A percentile compares a stretch with the other conserved stretches of the same genome.
Evolutionary conservation across 1,140 invertebrate species (phyloP).

Genomic region (Gryon sp.): DNA sequence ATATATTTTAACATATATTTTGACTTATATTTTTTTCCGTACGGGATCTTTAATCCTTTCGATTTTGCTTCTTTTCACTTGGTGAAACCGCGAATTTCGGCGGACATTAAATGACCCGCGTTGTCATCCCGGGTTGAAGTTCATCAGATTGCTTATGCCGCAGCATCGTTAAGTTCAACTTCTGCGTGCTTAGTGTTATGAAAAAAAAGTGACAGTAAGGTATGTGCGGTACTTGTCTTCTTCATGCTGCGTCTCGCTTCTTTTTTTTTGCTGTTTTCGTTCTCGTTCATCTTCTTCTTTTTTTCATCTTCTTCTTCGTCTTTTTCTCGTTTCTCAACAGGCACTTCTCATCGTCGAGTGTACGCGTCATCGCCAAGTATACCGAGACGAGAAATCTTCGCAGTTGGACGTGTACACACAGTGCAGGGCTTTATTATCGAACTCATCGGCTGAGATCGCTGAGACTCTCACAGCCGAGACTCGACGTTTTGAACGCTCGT

Average conservation of each 20-base stretch:
- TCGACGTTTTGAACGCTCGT: no score
- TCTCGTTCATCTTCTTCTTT: no score
- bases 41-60: no score
- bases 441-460: constrained; percentile 45
- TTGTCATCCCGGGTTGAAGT: background rate
- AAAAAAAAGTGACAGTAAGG: constrained; percentile 65
- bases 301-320: no score
- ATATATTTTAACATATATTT: no score
- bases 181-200: constrained; percentile 16
- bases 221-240: constrained; percentile 61
- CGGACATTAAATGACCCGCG: background rate
- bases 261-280: no score
- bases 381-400: constrained; percentile 63
- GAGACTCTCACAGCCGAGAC: no score
- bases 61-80: no score
- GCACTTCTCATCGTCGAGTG: constrained; percentile 67
- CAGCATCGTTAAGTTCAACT: constrained; percentile 37
- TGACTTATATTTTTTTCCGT: no score
- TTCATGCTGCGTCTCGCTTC: constrained; percentile 58
- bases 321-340: constrained; percentile 63
- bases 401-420: constrained; percentile 49
- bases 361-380: constrained; percentile 77
- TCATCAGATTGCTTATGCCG: constrained; percentile 38
- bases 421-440: constrained; percentile 59
- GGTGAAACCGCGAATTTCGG: background rate